Base-by-base conservation (phyloP, 2,113 vertebrate genomes). In the Lagopus leucura region DNA sequence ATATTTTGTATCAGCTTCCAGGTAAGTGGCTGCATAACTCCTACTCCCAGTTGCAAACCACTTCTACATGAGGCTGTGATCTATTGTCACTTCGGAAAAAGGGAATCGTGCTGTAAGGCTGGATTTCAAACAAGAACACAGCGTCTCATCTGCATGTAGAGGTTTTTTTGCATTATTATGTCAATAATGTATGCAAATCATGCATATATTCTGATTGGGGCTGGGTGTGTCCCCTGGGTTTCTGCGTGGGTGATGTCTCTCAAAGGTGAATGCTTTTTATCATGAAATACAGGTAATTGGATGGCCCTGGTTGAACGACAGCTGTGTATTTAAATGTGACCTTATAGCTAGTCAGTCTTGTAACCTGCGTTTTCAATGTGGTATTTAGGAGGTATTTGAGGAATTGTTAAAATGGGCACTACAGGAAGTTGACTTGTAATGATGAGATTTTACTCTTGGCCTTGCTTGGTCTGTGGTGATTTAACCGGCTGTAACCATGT, bases 261-360 rank as follows among this genome's bases (percentile, higher is more conserved):
- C 32, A 8, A 65, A 89, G 50, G 34, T 43, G 66, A 95, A 71
- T 14, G 5, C 20, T 90, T 79, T 43, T 70, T 55, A 3, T 89
- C 24, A 5, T 45, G 55, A 88, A 43, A 64, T 58, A 22, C 28
- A 64, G 67, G 74, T 79, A 75, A 58, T 42, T 66, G 58, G 36
- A 38, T 93, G 55, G 19, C 58, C 85, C 71, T 40, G 34, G 7
- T n/a, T 3, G 58, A 90, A 63, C 79, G n/a, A 48, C 52, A 89
- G 34, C 58, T 93, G 74, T 73, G n/a, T 70, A 70, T 92, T 94
- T 89, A 91, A 89, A 94, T 85, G 74, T 85, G 91, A 92, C 94
- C 74, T 87, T 96, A 58, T 58, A 81, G 6, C 10, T 54, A 70
- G 48, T 42, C 55, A 74, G 47, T 55, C 61, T 87, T 2, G 0